These are phyloP conservation scores for Sebastes glaucus DNA, from an alignment of 2,797 vertebrate species.

Conservation along the genomic window DNA sequence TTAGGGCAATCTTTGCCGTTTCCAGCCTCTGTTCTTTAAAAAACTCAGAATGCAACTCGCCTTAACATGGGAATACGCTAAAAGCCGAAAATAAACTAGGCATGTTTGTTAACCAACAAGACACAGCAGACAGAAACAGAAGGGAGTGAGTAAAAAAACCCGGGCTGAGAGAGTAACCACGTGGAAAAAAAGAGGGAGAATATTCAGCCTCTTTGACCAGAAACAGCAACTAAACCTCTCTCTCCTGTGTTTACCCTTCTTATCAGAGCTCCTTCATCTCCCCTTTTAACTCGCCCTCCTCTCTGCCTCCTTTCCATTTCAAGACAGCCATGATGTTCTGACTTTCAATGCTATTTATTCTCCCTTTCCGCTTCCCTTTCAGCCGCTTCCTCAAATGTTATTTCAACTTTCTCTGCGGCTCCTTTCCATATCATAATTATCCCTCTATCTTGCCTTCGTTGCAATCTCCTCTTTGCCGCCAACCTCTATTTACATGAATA, in stretches of 20 bases:
- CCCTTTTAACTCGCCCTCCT: constrained; percentile 5
- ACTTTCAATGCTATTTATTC: constrained; percentile 10
- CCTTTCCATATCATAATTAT: constrained; percentile 36
- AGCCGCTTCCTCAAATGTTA: constrained; percentile 25
- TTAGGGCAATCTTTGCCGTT: too few relatives aligned
- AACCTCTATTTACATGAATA: constrained; percentile 62
- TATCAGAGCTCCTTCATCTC: background rate
- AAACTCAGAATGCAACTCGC: background rate
- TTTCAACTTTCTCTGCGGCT: constrained; percentile 30
- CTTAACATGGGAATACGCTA: background rate
- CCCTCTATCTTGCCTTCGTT: constrained; percentile 12
- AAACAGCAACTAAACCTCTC: background rate
- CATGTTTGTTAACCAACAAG: constrained; percentile 13
- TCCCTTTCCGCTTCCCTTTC: constrained; percentile 4
- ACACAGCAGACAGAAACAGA: constrained; percentile 9
- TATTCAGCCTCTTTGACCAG: constrained; percentile 17
- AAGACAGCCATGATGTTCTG: constrained; percentile 10
- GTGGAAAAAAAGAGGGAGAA: background rate
- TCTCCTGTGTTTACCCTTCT: background rate
- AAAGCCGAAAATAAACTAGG: constrained; percentile 38
- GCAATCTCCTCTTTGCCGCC: constrained; percentile 24
- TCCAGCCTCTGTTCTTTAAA: too few relatives aligned
- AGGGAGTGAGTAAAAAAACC: background rate
- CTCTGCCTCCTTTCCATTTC: constrained; percentile 15
- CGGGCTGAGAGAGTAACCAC: background rate